Evolutionary conservation across 2,113 vertebrate species (phyloP).

Genomic region (Zapornia atra): DNA sequence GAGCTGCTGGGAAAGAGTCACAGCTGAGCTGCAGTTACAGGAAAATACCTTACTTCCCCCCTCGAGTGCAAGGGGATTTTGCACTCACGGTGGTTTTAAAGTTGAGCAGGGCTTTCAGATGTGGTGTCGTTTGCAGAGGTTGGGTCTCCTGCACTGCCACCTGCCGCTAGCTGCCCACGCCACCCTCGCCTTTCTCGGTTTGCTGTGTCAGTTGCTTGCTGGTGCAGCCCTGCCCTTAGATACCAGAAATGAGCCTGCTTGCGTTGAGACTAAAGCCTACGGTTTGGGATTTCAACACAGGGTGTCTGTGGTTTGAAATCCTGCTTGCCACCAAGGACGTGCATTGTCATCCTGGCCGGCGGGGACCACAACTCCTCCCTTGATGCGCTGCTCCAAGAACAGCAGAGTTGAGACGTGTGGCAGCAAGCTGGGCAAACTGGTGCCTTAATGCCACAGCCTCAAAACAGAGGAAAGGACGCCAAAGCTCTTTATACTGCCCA

Average conservation of each 20-base stretch:
- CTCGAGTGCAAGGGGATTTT: background rate
- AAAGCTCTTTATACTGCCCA: background rate
- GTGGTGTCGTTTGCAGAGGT: background rate
- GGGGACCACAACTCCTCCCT: background rate
- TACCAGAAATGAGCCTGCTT: conserved; percentile 71
- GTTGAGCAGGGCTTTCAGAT: background rate
- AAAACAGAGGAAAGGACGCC: background rate
- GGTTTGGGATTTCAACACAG: background rate
- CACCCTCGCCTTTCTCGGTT: background rate
- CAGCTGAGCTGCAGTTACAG: background rate
- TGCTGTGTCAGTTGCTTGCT: background rate
- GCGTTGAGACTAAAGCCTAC: conserved; percentile 72
- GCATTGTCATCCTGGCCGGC: background rate
- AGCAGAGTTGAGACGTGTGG: background rate
- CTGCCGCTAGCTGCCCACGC: background rate
- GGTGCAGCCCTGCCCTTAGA: background rate
- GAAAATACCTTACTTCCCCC: background rate
- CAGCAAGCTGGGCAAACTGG: background rate
- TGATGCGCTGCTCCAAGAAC: background rate
- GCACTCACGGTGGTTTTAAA: background rate
- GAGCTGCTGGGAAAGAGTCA: background rate
- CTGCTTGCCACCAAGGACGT: background rate
- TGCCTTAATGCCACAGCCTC: background rate
- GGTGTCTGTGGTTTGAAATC: background rate
- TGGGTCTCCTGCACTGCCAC: background rate